Evolutionary conservation across 2,888 invertebrate genomes (phyloP).

Genomic region (Acrobasis suavella): DNA sequence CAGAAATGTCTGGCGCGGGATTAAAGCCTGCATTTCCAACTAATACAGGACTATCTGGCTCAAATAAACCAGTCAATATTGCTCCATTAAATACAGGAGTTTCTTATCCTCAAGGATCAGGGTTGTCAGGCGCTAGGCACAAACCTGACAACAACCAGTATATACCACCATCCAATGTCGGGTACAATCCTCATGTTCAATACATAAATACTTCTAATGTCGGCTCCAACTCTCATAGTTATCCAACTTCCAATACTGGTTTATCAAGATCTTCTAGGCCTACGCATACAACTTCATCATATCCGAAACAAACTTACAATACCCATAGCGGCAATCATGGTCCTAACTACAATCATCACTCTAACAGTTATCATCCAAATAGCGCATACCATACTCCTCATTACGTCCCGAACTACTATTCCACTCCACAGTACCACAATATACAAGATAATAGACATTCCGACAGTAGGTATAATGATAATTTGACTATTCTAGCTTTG

Average conservation of each 20-base stretch:
- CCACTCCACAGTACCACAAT: conserved; percentile 65
- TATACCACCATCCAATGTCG: conserved; percentile 26
- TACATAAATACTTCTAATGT: conserved; percentile 12
- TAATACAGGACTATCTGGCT: conserved; percentile 32
- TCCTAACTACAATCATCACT: conserved; percentile 19
- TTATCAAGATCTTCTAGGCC: conserved; percentile 21
- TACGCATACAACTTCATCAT: conserved; percentile 12
- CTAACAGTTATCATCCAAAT: conserved; percentile 25
- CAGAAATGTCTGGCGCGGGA: conserved; percentile 33
- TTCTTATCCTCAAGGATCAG: conserved; percentile 37
- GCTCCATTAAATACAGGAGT: background rate
- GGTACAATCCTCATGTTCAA: background rate
- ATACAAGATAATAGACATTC: conserved; percentile 66
- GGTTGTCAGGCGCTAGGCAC: conserved; percentile 33
- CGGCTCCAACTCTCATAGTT: conserved; percentile 7
- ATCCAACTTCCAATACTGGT: conserved; percentile 26
- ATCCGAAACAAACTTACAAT: conserved; percentile 33
- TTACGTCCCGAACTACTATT: conserved; percentile 46
- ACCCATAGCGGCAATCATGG: conserved; percentile 32
- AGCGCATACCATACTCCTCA: conserved; percentile 21
- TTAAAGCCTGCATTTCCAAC: conserved; percentile 30
- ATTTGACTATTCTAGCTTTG: conserved; percentile 66
- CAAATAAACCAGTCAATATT: conserved; percentile 20
- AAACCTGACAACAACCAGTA: conserved; percentile 6
- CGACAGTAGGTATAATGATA: conserved; percentile 62